Evolutionary conservation across 2,888 invertebrate genomes (phyloP).

Genomic region (Caenorhabditis zanzibari): DNA sequence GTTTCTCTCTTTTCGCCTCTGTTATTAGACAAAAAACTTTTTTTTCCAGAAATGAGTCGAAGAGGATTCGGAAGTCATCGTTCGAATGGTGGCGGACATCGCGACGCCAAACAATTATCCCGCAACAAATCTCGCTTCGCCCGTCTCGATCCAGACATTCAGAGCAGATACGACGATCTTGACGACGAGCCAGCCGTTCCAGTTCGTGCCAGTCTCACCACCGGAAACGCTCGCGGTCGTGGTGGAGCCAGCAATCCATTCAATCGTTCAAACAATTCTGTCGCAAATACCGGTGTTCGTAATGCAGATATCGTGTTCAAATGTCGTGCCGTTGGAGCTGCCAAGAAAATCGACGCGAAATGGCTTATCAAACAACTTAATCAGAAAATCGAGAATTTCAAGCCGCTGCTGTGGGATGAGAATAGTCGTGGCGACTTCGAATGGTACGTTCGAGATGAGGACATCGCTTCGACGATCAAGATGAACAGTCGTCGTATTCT

Average conservation of each 20-base stretch:
- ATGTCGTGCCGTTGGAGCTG: constrained; percentile 54
- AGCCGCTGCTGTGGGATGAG: constrained; percentile 62
- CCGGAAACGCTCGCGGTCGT: constrained; percentile 16
- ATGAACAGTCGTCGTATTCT: constrained; percentile 73
- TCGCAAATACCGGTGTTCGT: constrained; percentile 56
- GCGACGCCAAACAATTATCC: constrained; percentile 71
- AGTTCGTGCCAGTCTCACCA: constrained; percentile 21
- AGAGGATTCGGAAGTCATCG: constrained; percentile 42
- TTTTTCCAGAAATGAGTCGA: constrained; percentile 51
- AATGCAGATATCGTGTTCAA: constrained; percentile 67
- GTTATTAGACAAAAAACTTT: too few relatives aligned
- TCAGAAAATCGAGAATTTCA: constrained; percentile 71
- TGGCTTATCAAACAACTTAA: constrained; percentile 71
- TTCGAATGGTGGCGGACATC: constrained; percentile 49
- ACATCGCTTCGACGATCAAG: constrained; percentile 73
- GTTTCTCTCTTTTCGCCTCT: background rate
- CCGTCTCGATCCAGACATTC: constrained; percentile 76
- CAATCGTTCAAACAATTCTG: constrained; percentile 22
- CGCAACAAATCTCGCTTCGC: constrained; percentile 68
- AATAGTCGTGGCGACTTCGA: constrained; percentile 68
- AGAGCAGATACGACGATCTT: constrained; percentile 75
- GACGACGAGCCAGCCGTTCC: constrained; percentile 72
- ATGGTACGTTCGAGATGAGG: constrained; percentile 71
- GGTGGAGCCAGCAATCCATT: constrained; percentile 24
- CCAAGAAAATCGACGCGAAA: constrained; percentile 48